These are phyloP conservation scores for Xiphorhynchus elegans DNA, from an alignment of 2,113 vertebrate species.

Conservation along the genomic window DNA sequence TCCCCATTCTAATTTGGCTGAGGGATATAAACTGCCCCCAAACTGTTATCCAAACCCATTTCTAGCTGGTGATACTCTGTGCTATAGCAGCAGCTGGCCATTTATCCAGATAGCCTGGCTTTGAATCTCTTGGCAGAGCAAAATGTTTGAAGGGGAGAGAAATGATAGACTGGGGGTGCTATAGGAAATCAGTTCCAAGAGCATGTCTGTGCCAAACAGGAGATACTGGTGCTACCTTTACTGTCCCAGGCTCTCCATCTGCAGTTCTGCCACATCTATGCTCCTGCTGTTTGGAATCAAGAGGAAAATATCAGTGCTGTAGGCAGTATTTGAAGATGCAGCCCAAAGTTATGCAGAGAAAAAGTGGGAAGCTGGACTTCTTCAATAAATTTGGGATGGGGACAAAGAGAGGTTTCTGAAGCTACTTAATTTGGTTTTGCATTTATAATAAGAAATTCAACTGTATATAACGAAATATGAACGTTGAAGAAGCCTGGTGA, in stretches of 20 bases:
- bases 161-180: background rate
- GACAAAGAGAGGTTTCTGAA: background rate
- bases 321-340: background rate
- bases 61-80: background rate
- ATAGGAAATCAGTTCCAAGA: background rate
- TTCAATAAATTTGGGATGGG: background rate
- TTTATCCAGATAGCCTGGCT: background rate
- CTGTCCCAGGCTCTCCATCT: background rate
- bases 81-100: conserved; percentile 2
- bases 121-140: conserved; percentile 20
- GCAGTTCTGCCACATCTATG: background rate
- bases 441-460: background rate
- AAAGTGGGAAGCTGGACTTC: background rate
- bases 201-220: background rate
- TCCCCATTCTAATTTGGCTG: background rate
- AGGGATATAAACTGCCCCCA: background rate
- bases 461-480: background rate
- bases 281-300: background rate
- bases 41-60: background rate
- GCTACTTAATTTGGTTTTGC: background rate
- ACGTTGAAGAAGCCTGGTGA: background rate
- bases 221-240: background rate
- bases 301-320: background rate
- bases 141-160: conserved; percentile 13
- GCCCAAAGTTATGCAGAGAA: background rate